Evolutionary conservation across 2,113 vertebrate species (phyloP).

Genomic region (Proteles cristata): DNA sequence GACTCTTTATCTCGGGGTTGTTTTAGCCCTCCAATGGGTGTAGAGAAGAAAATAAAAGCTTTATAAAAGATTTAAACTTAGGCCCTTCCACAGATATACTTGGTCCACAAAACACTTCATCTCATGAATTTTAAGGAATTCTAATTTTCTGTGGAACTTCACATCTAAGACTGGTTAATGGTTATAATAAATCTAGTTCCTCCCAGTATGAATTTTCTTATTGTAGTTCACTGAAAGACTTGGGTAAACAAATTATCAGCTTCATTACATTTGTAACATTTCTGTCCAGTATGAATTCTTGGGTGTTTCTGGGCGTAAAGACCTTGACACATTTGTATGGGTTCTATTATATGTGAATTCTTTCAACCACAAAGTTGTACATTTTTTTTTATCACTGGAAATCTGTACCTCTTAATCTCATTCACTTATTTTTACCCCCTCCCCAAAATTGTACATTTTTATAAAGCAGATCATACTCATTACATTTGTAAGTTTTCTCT

Average conservation of each 20-base stretch:
- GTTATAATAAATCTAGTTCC: not conserved
- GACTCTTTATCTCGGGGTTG: not conserved
- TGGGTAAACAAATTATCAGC: not conserved
- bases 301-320: slow-evolving; percentile 79
- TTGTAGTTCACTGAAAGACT: not conserved
- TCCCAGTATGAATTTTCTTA: not conserved
- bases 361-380: not conserved
- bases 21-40: not conserved
- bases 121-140: not conserved
- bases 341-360: not conserved
- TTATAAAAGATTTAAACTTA: not conserved
- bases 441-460: not conserved
- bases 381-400: not conserved
- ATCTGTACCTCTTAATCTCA: not conserved
- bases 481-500: not conserved
- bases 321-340: not conserved
- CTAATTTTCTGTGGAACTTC: not conserved
- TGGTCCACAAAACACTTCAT: not conserved
- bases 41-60: not conserved
- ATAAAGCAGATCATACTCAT: not conserved
- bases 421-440: not conserved
- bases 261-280: not conserved
- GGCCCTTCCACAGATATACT: not conserved
- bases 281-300: slow-evolving; percentile 57
- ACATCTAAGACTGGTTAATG: not conserved